Evolutionary conservation across 1,140 invertebrate species (phyloP).

Genomic region (Gonioctena quinquepunctata): DNA sequence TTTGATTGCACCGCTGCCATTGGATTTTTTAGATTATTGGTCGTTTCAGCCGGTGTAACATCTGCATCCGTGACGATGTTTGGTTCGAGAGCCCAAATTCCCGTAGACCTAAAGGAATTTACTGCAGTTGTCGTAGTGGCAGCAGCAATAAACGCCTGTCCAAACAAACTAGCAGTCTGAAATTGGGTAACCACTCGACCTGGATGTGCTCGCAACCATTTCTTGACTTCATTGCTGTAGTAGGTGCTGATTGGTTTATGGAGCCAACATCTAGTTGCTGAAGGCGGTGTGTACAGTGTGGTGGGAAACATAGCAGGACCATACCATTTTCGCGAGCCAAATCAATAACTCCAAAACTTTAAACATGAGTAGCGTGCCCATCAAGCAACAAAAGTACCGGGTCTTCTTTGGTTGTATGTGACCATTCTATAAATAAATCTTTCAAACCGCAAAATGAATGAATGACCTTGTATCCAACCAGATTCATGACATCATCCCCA

Average conservation of each 20-base stretch:
- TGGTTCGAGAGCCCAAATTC: background rate
- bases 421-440: no score
- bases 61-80: background rate
- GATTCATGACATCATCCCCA: background rate
- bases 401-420: no score
- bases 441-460: no score
- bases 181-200: no score
- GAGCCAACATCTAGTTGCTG: background rate
- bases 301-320: background rate
- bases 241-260: background rate
- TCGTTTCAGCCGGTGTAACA: background rate
- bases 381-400: no score
- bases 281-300: background rate
- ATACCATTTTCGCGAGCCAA: no score
- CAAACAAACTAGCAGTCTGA: background rate
- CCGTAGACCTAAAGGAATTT: background rate
- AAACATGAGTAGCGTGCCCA: no score
- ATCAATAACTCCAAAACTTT: no score
- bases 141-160: background rate
- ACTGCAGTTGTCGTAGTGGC: constrained; percentile 1
- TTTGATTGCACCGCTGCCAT: background rate
- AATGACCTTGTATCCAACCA: background rate
- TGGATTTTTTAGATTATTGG: no score
- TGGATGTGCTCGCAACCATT: constrained; percentile 6
- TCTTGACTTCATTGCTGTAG: background rate